Conservation (phyloP, 30 jellyfish, hydroid and myxozoan genomes). For the Cassiopea andromeda region DNA sequence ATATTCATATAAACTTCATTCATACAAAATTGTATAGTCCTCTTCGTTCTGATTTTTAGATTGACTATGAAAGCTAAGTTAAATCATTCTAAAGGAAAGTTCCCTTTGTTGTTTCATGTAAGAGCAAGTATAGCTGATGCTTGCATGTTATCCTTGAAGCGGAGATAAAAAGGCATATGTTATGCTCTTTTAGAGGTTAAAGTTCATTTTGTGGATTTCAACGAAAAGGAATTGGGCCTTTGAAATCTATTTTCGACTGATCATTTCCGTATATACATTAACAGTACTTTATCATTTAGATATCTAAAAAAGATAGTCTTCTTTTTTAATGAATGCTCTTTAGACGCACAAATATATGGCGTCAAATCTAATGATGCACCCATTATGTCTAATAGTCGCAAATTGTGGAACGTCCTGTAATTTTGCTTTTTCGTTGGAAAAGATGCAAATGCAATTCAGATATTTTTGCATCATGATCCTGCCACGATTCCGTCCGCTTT, state of each 20-base stretch:
- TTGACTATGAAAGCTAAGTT: too few relatives aligned
- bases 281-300: not conserved
- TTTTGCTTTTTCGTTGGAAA: not conserved
- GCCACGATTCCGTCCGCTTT: not conserved
- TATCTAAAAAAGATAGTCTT: not conserved
- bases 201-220: not conserved
- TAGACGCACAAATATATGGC: constrained; percentile 16
- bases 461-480: not conserved
- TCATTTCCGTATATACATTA: not conserved
- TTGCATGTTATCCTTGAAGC: not conserved
- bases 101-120: too few relatives aligned
- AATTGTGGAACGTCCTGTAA: constrained; percentile 8
- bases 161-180: not conserved
- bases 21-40: too few relatives aligned
- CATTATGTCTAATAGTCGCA: not conserved
- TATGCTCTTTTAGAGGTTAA: not conserved
- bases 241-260: not conserved
- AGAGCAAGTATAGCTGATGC: not conserved
- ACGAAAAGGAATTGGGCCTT: not conserved
- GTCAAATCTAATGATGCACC: not conserved
- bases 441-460: not conserved
- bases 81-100: too few relatives aligned
- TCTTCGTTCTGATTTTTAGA: too few relatives aligned
- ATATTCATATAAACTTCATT: too few relatives aligned
- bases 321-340: not conserved